A percentile compares a stretch with the other conserved stretches of the same genome.
Evolutionary conservation across 1,140 invertebrate species (phyloP).

Genomic region (Brachionus manjavacas): DNA sequence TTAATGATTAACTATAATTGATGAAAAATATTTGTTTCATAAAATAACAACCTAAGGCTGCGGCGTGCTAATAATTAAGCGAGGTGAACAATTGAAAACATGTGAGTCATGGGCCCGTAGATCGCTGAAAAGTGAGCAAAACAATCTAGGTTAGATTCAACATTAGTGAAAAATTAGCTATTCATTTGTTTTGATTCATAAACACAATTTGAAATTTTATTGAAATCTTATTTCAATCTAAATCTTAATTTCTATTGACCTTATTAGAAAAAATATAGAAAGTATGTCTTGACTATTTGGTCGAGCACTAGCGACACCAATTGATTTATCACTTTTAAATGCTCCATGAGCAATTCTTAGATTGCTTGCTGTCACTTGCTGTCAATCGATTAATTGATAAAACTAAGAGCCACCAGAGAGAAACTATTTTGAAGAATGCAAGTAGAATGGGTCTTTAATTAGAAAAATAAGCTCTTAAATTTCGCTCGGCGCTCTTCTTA

Average conservation of each 20-base stretch:
- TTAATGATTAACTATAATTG: not conserved
- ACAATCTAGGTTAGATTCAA: not conserved
- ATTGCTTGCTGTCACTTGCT: not conserved
- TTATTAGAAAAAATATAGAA: not conserved
- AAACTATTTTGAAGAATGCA: not conserved
- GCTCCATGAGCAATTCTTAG: not conserved
- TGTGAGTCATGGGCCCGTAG: not conserved
- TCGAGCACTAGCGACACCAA: not conserved
- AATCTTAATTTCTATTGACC: not conserved
- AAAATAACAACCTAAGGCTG: not conserved
- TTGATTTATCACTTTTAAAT: not conserved
- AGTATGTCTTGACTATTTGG: not conserved
- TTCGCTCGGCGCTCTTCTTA: not conserved
- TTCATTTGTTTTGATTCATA: not conserved
- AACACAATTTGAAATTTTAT: not conserved
- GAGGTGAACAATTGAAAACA: not conserved
- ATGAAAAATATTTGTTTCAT: not conserved
- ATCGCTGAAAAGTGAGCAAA: not conserved
- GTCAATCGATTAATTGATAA: not conserved
- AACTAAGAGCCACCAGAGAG: not conserved
- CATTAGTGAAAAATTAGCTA: not conserved
- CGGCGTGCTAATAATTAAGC: not conserved
- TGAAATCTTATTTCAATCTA: not conserved
- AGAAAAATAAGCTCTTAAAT: not conserved
- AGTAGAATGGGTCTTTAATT: not conserved